A percentile compares a stretch with the other conserved stretches of the same genome.
phyloP scores from a whole-genome alignment of 2,888 invertebrate genomes.

The Melanostoma mellinum region DNA sequence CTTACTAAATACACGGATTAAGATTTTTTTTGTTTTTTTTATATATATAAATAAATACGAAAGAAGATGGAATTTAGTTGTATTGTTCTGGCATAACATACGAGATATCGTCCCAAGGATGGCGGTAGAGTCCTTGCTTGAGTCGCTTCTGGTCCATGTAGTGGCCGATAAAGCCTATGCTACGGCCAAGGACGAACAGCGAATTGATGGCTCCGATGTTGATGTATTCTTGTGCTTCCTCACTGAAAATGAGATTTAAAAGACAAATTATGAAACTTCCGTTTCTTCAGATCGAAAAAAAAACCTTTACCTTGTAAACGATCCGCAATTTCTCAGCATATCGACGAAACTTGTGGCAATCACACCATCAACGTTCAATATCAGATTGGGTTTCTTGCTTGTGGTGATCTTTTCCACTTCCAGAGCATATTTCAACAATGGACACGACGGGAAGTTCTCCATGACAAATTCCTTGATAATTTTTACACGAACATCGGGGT shows the following conservation, averaged over 20 bases:
- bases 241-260: conserved; percentile 83
- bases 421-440: conserved; percentile 96
- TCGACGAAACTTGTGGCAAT: conserved; percentile 99
- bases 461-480: conserved; percentile 98
- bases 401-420: conserved; percentile 99
- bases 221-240: conserved; percentile 98
- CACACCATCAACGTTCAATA: conserved; percentile 99
- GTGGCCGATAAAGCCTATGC: conserved; percentile 99
- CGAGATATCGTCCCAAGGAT: conserved; percentile 99
- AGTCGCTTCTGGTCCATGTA: conserved; percentile 99
- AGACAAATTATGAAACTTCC: neutral
- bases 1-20: conserved; percentile 65
- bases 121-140: conserved; percentile 99
- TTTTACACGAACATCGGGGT: conserved; percentile 98
- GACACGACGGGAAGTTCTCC: conserved; percentile 96
- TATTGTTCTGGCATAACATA: conserved; percentile 82
- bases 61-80: conserved; percentile 76
- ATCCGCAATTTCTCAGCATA: conserved; percentile 95
- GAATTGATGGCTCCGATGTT: conserved; percentile 99
- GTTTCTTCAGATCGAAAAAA: conserved; percentile 75
- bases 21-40: conserved; percentile 38
- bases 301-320: conserved; percentile 90
- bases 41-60: conserved; percentile 64
- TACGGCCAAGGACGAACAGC: conserved; percentile 97
- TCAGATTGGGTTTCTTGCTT: conserved; percentile 99